These are phyloP conservation scores for Zeus faber DNA, from an alignment of 2,113 vertebrate species.

Conservation along the genomic window DNA sequence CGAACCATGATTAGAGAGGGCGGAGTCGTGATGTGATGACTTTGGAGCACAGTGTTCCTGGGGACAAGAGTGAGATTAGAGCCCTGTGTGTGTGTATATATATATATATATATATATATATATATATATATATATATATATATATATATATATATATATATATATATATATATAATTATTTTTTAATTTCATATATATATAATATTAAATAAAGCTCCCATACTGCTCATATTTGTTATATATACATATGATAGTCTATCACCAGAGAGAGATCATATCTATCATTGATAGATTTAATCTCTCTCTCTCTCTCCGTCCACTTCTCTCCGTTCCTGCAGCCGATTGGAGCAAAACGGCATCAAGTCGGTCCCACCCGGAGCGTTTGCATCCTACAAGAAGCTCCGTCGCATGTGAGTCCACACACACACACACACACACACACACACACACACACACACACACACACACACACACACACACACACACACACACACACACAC, in stretches of 20 bases:
- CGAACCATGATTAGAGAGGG: too few relatives aligned
- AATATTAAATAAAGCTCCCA: too few relatives aligned
- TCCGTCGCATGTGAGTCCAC: conserved; percentile 86
- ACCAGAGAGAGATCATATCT: too few relatives aligned
- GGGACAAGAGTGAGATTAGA: too few relatives aligned
- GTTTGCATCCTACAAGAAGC: conserved; percentile 91
- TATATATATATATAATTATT: not conserved
- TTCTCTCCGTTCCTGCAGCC: conserved; percentile 57
- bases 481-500: not conserved
- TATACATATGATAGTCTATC: too few relatives aligned
- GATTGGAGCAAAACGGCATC: conserved; percentile 91
- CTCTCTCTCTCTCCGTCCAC: conserved; percentile 12
- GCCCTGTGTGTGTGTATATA: too few relatives aligned
- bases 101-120: not conserved
- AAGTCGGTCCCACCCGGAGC: conserved; percentile 90
- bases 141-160: not conserved
- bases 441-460: not conserved
- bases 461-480: not conserved
- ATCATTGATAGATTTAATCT: too few relatives aligned
- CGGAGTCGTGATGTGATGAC: too few relatives aligned
- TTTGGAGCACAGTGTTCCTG: too few relatives aligned
- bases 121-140: not conserved
- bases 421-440: not conserved
- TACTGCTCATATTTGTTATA: too few relatives aligned
- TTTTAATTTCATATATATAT: too few relatives aligned